Base-by-base conservation (phyloP, 2,888 invertebrate species). In the Bedellia somnulentella region DNA sequence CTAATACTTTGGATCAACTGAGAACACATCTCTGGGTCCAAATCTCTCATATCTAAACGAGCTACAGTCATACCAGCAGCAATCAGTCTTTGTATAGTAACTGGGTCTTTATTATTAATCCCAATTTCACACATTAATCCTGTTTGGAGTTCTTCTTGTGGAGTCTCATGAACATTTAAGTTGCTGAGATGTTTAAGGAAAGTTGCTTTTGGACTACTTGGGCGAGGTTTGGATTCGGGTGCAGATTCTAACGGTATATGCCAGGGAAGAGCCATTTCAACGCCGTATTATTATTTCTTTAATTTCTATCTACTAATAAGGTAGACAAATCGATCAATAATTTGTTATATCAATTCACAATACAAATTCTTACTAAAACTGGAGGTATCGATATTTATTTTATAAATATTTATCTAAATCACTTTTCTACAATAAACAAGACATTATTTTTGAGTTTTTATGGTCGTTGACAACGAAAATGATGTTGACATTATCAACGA, bases 71-170 rank as follows among this genome's bases (percentile, higher is more conserved):
- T 68, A 8, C 78, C 78, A 14, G 64, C 46, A 3, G 68, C 66
- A 33, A 78, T 68, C 22, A 78, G 49, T 35, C 61, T 51, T 40
- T 73, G 73, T 35, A 78, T 64, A 3, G 55, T 54, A 3, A 48
- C 44, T 16, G 73, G 58, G 31, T 73, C 73, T 29, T 49, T 42
- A 38, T 73, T 71, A 30, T 44, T 44, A n/a, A 44, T 38, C 5
- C 67, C 59, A 37, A 75, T 68, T 37, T 71, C 70, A 42, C 71
- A 73, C 73, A 75, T 71, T 4, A 75, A 45, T 2, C 68, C 73
- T 2, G 64, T 66, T 43, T 70, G 66, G 16, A 71, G 37, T 41
- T 73, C 73, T 48, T 70, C 71, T 27, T 52, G 56, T n/a, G 73
- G 64, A 35, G 41, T 48, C 31, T 57, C 52, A 37, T 75, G 57